Conservation (phyloP, 1,140 invertebrate species). For the Drosophila orosa region DNA sequence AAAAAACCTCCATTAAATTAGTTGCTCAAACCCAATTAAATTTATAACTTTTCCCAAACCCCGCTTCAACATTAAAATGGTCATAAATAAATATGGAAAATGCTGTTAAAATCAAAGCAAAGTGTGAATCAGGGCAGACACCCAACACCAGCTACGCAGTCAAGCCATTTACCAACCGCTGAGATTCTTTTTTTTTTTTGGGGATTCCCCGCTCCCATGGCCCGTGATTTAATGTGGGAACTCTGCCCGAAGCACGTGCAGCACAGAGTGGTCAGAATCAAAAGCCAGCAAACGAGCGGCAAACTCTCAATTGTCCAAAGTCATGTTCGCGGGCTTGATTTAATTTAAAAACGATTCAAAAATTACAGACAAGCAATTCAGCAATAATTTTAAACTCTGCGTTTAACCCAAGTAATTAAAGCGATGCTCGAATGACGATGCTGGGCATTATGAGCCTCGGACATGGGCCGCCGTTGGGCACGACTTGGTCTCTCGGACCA, state of each 20-base stretch:
- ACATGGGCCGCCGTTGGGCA: conserved; percentile 27
- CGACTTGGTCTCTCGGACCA: conserved; percentile 30
- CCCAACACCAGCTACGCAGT: conserved; percentile 14
- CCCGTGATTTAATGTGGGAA: conserved; percentile 77
- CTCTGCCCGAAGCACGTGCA: conserved; percentile 64
- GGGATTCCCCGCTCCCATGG: conserved; percentile 20
- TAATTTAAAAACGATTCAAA: conserved; percentile 82
- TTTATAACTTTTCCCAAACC: conserved; percentile 1
- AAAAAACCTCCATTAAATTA: neutral
- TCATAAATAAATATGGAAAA: conserved; percentile 35
- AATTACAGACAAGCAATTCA: conserved; percentile 67
- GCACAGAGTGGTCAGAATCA: conserved; percentile 29
- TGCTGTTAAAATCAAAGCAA: conserved; percentile 19
- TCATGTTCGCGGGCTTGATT: conserved; percentile 64
- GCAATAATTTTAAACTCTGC: conserved; percentile 74
- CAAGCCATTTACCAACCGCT: conserved; percentile 35
- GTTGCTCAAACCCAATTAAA: neutral
- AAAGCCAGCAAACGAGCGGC: neutral
- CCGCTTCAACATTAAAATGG: conserved; percentile 6
- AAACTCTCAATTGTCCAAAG: conserved; percentile 35
- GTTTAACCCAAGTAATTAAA: conserved; percentile 81
- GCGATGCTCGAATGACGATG: conserved; percentile 57
- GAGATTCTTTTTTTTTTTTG: conserved; percentile 27
- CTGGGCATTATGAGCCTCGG: conserved; percentile 6
- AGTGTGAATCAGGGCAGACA: conserved; percentile 36